Conservation (phyloP, 2,797 vertebrate species). For the Enteromius viviparus region DNA sequence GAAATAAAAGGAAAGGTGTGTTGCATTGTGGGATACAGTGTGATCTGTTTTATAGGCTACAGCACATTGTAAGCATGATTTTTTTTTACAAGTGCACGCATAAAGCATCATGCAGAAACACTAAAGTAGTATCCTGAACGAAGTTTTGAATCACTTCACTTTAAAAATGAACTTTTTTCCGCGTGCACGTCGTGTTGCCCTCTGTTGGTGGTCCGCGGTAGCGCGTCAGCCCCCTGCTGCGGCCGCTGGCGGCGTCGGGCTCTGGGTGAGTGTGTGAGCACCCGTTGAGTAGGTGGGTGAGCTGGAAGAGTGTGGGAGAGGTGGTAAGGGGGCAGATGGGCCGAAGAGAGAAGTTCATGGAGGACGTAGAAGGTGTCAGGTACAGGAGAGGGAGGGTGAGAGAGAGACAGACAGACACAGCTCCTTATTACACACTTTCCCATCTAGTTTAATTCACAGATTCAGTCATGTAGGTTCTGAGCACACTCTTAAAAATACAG, state of each 20-base stretch:
- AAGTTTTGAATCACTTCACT: background rate
- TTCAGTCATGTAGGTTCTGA: background rate
- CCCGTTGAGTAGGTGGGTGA: constrained; percentile 86
- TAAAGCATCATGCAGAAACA: background rate
- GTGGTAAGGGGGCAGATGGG: constrained; percentile 87
- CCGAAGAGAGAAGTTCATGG: constrained; percentile 78
- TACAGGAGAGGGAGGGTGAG: constrained; percentile 48
- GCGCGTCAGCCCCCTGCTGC: constrained; percentile 63
- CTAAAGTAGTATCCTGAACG: background rate
- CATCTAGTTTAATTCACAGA: background rate
- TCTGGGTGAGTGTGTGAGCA: constrained; percentile 75
- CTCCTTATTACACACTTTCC: constrained; percentile 7
- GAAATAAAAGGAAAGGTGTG: background rate
- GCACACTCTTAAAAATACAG: background rate
- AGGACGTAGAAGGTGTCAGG: no score
- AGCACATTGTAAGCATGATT: background rate
- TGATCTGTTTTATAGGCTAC: background rate
- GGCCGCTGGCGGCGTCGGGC: constrained; percentile 68
- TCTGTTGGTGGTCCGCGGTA: constrained; percentile 67
- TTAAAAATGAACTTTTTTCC: background rate
- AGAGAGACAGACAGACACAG: constrained; percentile 16
- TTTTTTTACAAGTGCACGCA: background rate
- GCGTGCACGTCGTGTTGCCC: constrained; percentile 54
- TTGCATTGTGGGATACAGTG: background rate
- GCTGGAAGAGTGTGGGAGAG: constrained; percentile 83